These are phyloP conservation scores for Zosterops hypoxanthus DNA, from an alignment of 2,113 vertebrate genomes.

Conservation along the genomic window DNA sequence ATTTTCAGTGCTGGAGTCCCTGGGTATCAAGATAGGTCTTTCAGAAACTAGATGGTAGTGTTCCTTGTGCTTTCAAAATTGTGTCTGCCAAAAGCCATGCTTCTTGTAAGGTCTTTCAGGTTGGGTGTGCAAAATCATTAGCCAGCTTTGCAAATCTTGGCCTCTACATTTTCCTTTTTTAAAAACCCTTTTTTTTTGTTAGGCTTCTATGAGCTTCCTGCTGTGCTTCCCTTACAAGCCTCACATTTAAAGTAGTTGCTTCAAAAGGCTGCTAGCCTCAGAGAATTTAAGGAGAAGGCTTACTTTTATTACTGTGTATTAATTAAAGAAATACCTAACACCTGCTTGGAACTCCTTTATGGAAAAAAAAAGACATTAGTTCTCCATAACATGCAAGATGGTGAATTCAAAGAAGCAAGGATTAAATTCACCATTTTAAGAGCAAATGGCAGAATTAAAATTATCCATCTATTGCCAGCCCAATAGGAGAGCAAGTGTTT, in stretches of 20 bases:
- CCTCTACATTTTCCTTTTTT: background rate
- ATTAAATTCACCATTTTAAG: constrained; percentile 1
- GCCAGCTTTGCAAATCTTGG: constrained; percentile 7
- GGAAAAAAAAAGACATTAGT: background rate
- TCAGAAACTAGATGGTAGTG: background rate
- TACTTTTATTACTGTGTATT: constrained; percentile 27
- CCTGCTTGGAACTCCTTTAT: background rate
- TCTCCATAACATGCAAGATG: background rate
- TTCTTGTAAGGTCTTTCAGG: background rate
- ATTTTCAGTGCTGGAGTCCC: background rate
- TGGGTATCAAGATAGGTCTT: background rate
- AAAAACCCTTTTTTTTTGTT: background rate
- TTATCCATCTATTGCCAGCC: background rate
- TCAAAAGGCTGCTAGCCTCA: constrained; percentile 37
- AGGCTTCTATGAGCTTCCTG: background rate
- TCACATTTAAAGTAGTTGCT: constrained; percentile 25
- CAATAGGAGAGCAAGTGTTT: background rate
- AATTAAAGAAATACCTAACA: constrained; percentile 31
- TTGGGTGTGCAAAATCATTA: background rate
- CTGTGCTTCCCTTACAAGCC: background rate
- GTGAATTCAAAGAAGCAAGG: background rate
- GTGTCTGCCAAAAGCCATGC: background rate
- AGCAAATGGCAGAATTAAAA: background rate
- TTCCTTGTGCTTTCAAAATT: background rate
- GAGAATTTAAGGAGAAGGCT: background rate